Base-by-base conservation (phyloP, 53 echinoderm and acorn worm genomes). In the Antedon mediterranea region DNA sequence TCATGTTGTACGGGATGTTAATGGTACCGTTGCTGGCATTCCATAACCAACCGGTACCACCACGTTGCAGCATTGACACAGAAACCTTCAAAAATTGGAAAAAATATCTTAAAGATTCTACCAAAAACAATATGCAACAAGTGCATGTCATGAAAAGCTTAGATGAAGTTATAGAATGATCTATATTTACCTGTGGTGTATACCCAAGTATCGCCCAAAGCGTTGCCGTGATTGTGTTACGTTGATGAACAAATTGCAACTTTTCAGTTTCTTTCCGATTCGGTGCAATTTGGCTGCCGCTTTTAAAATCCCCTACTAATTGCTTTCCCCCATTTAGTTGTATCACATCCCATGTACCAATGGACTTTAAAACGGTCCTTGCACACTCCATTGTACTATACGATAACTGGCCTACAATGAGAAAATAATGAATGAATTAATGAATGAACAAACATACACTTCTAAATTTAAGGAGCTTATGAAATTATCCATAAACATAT, bases 361-460 rank as follows among this genome's bases (percentile, higher is more conserved):
- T 88, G 23, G 77, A 81, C 27, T 43, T 70, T 33, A 97, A 82
- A 3, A 81, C 89, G 79, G 84, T 79, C 34, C 92, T 97, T 7
- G 92, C 81, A 11, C 78, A 78, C 43, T 97, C 92, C 89, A 92
- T 90, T 78, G 91, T 87, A 90, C 89, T 80, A 71, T 86, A 97
- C 3, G 97, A 97, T 72, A 97, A 80, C 74, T 97, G 97, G 77
- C 97, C 97, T 97, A 71, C n/a, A n/a, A n/a, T n/a, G n/a, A n/a
- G n/a, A 34, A 85, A 30, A 32, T 30, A 71, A 23, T 30, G 29
- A 79, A 30, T 30, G 11, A 11, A 6, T 6, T 37, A 37, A 37
- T 37, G 6, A 6, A 37, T 37, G 37, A 37, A 37, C 11, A 37
- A 37, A 37, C 6, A n/a, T n/a, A n/a, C n/a, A n/a, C n/a, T n/a